phyloP scores from a whole-genome alignment of 2,797 vertebrate genomes.

The Dermochelys coriacea region DNA sequence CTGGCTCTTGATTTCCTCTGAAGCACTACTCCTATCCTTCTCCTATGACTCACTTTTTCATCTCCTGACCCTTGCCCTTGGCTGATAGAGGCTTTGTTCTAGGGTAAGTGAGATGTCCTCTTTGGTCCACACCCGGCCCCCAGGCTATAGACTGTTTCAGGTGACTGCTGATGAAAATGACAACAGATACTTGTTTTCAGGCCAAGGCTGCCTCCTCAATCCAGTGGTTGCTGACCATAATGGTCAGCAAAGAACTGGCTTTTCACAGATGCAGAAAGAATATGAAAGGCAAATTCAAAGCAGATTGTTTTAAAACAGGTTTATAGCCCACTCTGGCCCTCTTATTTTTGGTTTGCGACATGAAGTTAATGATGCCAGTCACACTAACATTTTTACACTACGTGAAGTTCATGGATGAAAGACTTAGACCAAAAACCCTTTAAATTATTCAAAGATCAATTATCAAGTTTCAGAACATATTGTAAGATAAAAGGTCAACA shows the following conservation, averaged over 20 bases:
- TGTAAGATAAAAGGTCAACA: background rate
- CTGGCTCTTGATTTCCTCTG: background rate
- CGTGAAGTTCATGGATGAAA: background rate
- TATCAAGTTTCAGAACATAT: background rate
- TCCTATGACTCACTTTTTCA: background rate
- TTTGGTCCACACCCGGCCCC: background rate
- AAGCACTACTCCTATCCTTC: rapidly evolving
- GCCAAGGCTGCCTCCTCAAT: background rate
- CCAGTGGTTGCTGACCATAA: background rate
- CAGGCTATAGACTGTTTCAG: rapidly evolving
- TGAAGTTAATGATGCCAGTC: background rate
- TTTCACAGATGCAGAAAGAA: background rate
- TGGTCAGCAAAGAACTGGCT: background rate
- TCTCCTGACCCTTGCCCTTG: rapidly evolving
- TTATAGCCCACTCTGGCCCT: background rate
- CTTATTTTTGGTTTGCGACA: background rate
- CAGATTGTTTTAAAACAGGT: background rate
- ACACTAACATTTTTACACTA: background rate
- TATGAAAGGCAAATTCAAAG: background rate
- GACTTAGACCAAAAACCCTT: background rate
- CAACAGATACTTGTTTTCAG: background rate
- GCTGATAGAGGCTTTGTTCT: background rate
- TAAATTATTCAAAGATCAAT: background rate
- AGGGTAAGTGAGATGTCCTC: background rate
- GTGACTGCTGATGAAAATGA: rapidly evolving